Percentiles rank a stretch among this genome's conserved stretches.
Evolutionary conservation across 2,113 vertebrate genomes (phyloP).

Genomic region (Ranitomeya imitator): DNA sequence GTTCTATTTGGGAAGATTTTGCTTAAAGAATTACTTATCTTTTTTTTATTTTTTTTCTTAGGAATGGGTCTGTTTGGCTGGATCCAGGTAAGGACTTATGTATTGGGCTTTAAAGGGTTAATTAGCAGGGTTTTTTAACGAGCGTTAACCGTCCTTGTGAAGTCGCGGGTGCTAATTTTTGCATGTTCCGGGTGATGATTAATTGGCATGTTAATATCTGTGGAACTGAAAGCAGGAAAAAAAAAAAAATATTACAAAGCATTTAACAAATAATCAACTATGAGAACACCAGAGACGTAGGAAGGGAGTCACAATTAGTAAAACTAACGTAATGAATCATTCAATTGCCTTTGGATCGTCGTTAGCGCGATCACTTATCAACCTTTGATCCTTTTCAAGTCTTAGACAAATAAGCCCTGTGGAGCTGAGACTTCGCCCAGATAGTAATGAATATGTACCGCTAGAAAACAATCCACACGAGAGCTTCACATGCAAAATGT

Average conservation of each 20-base stretch:
- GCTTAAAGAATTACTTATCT: conserved; percentile 28
- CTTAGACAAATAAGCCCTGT: conserved; percentile 49
- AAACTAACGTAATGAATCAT: conserved; percentile 53
- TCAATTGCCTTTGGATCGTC: conserved; percentile 48
- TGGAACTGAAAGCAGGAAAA: background rate
- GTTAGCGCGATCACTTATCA: conserved; percentile 37
- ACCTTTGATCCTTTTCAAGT: conserved; percentile 42
- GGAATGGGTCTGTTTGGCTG: conserved; percentile 34
- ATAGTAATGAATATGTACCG: conserved; percentile 36
- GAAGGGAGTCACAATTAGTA: conserved; percentile 66
- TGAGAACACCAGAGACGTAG: conserved; percentile 57
- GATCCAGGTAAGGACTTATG: conserved; percentile 60
- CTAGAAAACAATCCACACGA: conserved; percentile 45
- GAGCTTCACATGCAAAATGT: conserved; percentile 9
- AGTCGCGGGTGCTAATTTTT: background rate
- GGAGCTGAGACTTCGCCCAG: conserved; percentile 33
- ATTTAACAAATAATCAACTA: conserved; percentile 66
- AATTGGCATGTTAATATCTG: background rate
- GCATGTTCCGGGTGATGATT: background rate
- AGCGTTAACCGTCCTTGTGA: background rate
- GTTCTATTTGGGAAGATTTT: conserved; percentile 24
- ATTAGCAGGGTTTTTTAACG: background rate
- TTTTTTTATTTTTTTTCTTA: background rate
- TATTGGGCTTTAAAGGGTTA: background rate
- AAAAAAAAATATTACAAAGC: conserved; percentile 17